A percentile compares a stretch with the other conserved stretches of the same genome.
Conservation (phyloP, 2,113 vertebrate genomes). For the Gymnocephalus cernua region DNA sequence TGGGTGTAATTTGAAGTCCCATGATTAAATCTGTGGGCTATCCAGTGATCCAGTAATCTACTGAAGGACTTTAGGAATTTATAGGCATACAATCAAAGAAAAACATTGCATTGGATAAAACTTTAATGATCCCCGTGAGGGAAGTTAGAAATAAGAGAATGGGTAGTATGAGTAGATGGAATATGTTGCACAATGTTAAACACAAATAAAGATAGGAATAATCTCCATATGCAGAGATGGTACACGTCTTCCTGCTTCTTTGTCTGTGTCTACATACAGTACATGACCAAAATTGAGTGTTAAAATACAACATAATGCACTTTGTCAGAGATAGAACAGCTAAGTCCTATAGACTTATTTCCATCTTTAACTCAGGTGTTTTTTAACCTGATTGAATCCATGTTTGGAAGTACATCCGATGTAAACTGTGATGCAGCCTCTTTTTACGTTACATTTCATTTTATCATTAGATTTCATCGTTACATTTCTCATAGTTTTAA, state of each 20-base stretch:
- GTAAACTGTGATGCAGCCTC: background rate
- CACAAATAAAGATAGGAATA: background rate
- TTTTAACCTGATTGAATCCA: background rate
- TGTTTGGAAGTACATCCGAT: background rate
- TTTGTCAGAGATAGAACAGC: background rate
- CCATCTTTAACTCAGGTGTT: background rate
- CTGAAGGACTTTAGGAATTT: constrained; percentile 28
- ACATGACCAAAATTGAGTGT: background rate
- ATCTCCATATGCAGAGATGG: too few species aligned
- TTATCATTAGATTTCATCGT: too few species aligned
- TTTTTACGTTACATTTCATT: background rate
- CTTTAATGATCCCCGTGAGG: constrained; percentile 12
- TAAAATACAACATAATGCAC: background rate
- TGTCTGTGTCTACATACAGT: too few species aligned
- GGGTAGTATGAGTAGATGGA: background rate
- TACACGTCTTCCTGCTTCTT: too few species aligned
- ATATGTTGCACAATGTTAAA: background rate
- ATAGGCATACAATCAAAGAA: constrained; percentile 2
- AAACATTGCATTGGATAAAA: constrained; percentile 31
- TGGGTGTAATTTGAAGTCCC: constrained; percentile 50
- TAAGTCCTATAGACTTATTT: background rate
- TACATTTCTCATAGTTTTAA: too few species aligned
- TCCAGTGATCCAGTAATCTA: constrained; percentile 34
- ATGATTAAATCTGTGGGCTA: constrained; percentile 43
- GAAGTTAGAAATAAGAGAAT: constrained; percentile 8